phyloP scores from a whole-genome alignment of 2,113 vertebrate species.

The Tupaia chinensis region DNA sequence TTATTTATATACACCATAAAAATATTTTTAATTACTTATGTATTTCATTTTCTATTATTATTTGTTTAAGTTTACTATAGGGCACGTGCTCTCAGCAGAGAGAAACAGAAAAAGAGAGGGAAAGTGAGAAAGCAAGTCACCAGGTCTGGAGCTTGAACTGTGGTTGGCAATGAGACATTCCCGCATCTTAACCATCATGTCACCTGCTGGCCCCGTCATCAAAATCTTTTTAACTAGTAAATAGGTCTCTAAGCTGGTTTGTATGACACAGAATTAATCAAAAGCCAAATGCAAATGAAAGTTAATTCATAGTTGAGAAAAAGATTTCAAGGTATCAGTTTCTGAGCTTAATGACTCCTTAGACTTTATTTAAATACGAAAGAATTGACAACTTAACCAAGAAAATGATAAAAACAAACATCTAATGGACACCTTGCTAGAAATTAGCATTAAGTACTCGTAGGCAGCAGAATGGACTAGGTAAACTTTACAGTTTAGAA shows the following conservation, averaged over 20 bases:
- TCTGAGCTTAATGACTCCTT: not conserved
- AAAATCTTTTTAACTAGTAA: not conserved
- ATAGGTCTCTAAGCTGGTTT: not conserved
- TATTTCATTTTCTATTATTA: too few relatives aligned
- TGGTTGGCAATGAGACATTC: too few relatives aligned
- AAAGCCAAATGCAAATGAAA: constrained; percentile 11
- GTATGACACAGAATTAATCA: not conserved
- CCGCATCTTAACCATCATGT: too few relatives aligned
- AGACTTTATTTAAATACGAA: constrained; percentile 36
- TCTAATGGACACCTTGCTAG: not conserved
- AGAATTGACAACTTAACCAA: not conserved
- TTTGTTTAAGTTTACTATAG: too few relatives aligned
- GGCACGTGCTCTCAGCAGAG: too few relatives aligned
- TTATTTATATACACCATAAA: too few relatives aligned
- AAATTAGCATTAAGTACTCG: not conserved
- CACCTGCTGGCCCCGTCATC: too few relatives aligned
- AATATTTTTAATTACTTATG: too few relatives aligned
- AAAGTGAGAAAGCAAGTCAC: too few relatives aligned
- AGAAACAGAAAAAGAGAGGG: too few relatives aligned
- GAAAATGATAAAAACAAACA: not conserved
- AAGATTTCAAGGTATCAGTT: constrained; percentile 14
- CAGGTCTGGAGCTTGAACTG: too few relatives aligned
- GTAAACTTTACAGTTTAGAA: not conserved
- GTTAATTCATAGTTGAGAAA: not conserved
- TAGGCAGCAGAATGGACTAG: not conserved